phyloP scores from a whole-genome alignment of 2,113 vertebrate species.

The Hyaena hyaena region DNA sequence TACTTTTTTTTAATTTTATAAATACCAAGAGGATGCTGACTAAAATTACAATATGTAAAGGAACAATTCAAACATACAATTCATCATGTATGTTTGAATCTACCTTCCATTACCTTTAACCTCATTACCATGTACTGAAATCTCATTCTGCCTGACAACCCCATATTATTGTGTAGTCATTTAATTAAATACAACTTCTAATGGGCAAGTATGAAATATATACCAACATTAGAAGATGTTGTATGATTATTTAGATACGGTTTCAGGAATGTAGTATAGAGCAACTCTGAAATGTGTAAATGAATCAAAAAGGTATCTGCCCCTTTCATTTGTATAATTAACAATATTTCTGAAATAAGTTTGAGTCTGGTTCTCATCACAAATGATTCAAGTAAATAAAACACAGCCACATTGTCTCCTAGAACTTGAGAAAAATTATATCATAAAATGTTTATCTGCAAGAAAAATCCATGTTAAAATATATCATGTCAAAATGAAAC shows the following conservation, averaged over 20 bases:
- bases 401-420: conserved; percentile 80
- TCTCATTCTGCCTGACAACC: neutral
- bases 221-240: neutral
- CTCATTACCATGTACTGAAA: neutral
- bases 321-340: conserved; percentile 78
- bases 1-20: neutral
- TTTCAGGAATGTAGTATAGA: conserved; percentile 17
- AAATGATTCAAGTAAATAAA: conserved; percentile 78
- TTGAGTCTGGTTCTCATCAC: conserved; percentile 80
- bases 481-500: conserved; percentile 75
- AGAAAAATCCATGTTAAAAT: conserved; percentile 74
- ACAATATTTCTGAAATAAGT: conserved; percentile 74
- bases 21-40: neutral
- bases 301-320: conserved; percentile 53
- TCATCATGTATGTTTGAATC: neutral
- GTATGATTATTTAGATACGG: conserved; percentile 30
- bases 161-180: neutral
- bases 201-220: neutral
- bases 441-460: conserved; percentile 78
- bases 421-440: conserved; percentile 74
- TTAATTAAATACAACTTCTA: conserved; percentile 16
- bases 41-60: neutral
- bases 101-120: neutral
- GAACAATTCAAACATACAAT: neutral
- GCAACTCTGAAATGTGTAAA: conserved; percentile 45